These are phyloP conservation scores for Elanoides forficatus DNA, from an alignment of 2,113 vertebrate genomes.

Conservation along the genomic window DNA sequence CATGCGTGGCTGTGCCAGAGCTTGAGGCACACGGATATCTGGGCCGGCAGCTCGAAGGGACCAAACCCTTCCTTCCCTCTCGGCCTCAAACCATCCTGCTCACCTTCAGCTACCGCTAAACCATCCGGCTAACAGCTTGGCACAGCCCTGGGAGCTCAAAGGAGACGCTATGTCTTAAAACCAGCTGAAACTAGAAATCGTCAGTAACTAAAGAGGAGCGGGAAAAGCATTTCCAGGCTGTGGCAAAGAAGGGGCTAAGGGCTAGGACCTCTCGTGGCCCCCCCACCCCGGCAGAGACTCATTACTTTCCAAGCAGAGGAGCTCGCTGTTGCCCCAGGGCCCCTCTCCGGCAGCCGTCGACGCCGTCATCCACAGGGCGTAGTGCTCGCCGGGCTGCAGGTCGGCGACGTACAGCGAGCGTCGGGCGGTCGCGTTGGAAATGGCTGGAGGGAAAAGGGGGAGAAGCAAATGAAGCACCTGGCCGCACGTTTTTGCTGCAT, in stretches of 20 bases:
- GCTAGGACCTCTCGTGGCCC: not conserved
- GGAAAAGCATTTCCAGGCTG: not conserved
- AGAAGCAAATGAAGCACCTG: accelerated
- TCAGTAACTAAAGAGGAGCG: accelerated
- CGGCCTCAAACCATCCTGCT: not conserved
- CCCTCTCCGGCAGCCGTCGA: constrained; percentile 67
- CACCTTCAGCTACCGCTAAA: not conserved
- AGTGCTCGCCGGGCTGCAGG: not conserved
- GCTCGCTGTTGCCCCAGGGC: constrained; percentile 44
- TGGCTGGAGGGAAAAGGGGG: not conserved
- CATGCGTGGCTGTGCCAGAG: not conserved
- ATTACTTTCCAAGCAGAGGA: constrained; percentile 47
- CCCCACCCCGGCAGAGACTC: not conserved
- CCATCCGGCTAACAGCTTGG: accelerated
- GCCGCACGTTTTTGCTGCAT: accelerated
- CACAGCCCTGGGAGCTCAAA: accelerated
- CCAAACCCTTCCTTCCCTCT: not conserved
- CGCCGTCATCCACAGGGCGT: constrained; percentile 71
- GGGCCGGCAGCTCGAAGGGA: not conserved
- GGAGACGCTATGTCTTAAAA: not conserved
- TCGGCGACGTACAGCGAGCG: not conserved
- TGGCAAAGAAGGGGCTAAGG: not conserved
- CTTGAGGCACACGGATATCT: too few relatives aligned
- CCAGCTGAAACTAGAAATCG: not conserved
- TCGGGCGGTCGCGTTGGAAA: not conserved